phyloP scores from a whole-genome alignment of 1,140 invertebrate species.

The Drosophila suzukii region DNA sequence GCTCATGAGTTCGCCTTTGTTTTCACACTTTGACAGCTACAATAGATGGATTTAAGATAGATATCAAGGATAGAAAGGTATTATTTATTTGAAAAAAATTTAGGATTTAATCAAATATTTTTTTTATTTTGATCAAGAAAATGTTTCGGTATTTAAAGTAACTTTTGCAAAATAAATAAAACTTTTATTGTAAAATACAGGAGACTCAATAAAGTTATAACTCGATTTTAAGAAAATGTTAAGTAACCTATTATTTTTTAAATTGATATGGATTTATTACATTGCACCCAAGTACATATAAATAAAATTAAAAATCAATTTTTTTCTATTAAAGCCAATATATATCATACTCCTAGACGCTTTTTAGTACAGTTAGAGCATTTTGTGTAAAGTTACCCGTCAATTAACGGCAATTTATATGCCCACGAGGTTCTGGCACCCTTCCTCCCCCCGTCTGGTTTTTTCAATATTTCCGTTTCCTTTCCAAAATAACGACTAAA shows the following conservation, averaged over 20 bases:
- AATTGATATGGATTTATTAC: no score
- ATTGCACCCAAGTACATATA: no score
- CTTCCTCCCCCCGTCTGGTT: conserved; percentile 15
- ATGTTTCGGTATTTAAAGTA: no score
- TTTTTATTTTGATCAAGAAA: no score
- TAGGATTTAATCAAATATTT: neutral
- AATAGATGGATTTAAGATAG: neutral
- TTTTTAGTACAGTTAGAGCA: conserved; percentile 26
- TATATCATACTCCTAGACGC: neutral
- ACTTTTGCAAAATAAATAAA: no score
- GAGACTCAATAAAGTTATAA: no score
- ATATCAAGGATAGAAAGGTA: neutral
- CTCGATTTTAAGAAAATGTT: no score
- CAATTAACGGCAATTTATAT: conserved; percentile 80
- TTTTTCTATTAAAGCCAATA: no score
- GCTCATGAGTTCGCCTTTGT: conserved; percentile 17
- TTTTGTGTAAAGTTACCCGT: conserved; percentile 49
- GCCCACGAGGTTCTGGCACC: conserved; percentile 49
- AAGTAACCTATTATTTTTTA: no score
- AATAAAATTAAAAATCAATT: neutral
- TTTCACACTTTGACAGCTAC: conserved; percentile 42
- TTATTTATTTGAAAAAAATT: neutral
- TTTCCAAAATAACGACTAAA: conserved; percentile 51
- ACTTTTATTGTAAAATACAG: no score
- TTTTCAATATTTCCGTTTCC: conserved; percentile 47